phyloP scores from a whole-genome alignment of 2,797 vertebrate species.

The Microctenopoma stevenorrisi region DNA sequence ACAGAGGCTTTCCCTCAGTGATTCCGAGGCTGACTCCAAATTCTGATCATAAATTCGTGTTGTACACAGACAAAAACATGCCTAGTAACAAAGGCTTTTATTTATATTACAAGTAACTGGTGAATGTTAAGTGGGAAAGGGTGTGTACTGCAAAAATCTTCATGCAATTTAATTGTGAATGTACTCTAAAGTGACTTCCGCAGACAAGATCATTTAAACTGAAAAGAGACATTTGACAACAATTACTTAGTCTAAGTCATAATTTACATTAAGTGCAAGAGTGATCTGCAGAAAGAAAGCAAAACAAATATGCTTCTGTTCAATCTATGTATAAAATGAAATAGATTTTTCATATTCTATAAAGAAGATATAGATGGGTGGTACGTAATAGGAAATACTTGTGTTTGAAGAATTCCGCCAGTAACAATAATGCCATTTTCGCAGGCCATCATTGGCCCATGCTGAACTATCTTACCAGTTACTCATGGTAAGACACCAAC shows the following conservation, averaged over 20 bases:
- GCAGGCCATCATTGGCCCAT: too few species aligned
- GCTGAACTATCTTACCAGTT: too few species aligned
- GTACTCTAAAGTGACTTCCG: neutral
- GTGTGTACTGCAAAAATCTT: neutral
- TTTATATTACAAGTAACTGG: constrained; percentile 5
- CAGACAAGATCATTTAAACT: neutral
- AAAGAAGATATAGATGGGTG: neutral
- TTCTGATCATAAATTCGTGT: constrained; percentile 39
- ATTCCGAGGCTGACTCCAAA: constrained; percentile 30
- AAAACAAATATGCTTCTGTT: neutral
- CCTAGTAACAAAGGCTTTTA: neutral
- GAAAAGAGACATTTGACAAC: constrained; percentile 8
- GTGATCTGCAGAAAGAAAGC: neutral
- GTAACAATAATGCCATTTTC: too few species aligned
- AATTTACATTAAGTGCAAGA: neutral
- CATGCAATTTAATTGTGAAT: neutral
- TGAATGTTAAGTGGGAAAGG: neutral
- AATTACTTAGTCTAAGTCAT: neutral
- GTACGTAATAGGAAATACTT: neutral
- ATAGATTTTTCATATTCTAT: neutral
- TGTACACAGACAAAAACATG: constrained; percentile 13
- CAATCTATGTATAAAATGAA: neutral
- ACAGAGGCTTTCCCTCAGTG: constrained; percentile 48
- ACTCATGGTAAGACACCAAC: too few species aligned
- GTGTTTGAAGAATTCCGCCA: too few species aligned